Conservation (phyloP, 2,113 vertebrate species). For the Mus pahari region DNA sequence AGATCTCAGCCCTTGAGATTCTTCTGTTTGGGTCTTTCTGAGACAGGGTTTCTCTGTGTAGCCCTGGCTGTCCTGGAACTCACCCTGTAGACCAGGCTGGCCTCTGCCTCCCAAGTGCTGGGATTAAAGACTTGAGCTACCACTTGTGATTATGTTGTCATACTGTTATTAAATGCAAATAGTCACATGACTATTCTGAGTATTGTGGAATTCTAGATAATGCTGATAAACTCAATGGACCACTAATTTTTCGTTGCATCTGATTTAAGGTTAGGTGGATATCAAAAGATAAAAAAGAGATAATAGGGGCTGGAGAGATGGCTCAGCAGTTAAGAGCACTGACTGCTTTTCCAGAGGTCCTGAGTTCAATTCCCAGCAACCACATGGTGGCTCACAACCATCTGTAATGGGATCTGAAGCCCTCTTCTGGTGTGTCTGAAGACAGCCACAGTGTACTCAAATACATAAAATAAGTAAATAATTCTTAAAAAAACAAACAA, state of each 20-base stretch:
- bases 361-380: no score
- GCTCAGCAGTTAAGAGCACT: no score
- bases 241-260: slow-evolving; percentile 7
- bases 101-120: not conserved
- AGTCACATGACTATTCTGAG: not conserved
- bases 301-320: no score
- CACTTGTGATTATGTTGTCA: not conserved
- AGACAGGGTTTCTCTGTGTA: not conserved
- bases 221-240: not conserved
- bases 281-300: slow-evolving; percentile 9
- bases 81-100: not conserved
- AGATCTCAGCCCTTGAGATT: not conserved
- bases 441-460: no score
- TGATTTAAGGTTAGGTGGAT: not conserved
- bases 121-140: not conserved
- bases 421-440: no score
- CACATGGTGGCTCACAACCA: no score
- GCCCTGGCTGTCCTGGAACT: not conserved
- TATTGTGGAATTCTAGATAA: not conserved
- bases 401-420: no score
- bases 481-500: not conserved
- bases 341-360: no score
- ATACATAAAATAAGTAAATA: no score
- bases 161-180: slow-evolving; percentile 43
- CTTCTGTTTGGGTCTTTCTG: not conserved